phyloP scores from a whole-genome alignment of 1,140 invertebrate genomes.

The Bombus sylvicola region DNA sequence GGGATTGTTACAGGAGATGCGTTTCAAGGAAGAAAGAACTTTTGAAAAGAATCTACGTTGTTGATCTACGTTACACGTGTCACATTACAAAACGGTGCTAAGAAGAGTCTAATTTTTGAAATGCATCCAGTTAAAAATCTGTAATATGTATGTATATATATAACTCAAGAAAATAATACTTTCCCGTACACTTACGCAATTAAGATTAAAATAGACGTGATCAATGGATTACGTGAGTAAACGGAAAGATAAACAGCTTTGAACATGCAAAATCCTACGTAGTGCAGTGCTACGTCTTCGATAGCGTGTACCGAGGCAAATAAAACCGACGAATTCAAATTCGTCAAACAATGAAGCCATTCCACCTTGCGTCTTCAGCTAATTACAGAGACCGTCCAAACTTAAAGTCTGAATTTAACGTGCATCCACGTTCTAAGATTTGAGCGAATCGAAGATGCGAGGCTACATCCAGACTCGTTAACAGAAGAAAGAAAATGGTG shows the following conservation, averaged over 20 bases:
- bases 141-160: background rate
- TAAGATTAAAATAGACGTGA: background rate
- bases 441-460: conserved; percentile 26
- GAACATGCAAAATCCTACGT: conserved; percentile 20
- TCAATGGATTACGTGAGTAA: background rate
- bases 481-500: conserved; percentile 26
- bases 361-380: background rate
- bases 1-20: background rate
- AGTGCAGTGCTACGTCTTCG: conserved; percentile 4
- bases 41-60: background rate
- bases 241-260: background rate
- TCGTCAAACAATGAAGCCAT: conserved; percentile 24
- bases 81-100: background rate
- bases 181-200: background rate
- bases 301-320: background rate
- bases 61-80: background rate
- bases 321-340: background rate
- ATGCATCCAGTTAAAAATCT: background rate
- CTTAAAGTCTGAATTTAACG: background rate
- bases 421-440: background rate
- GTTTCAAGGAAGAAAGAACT: background rate
- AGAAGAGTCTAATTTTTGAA: background rate
- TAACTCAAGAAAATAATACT: background rate
- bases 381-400: background rate
- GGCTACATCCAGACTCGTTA: conserved; percentile 15